Percentiles rank a stretch among this genome's conserved stretches.
Evolutionary conservation across 2,888 invertebrate genomes (phyloP).

Genomic region (Onthophagus sagittarius): DNA sequence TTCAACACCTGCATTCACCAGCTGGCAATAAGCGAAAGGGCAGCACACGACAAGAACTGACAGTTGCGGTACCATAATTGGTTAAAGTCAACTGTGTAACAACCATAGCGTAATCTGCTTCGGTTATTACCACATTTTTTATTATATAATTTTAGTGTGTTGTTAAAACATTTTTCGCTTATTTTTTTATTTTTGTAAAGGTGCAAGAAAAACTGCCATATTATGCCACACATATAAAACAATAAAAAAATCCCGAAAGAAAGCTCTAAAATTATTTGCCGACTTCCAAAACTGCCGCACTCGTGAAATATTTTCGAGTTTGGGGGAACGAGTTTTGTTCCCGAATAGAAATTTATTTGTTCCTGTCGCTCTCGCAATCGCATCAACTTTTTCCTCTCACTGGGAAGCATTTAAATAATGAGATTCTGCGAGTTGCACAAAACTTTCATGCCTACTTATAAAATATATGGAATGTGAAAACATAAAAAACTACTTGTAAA

Average conservation of each 20-base stretch:
- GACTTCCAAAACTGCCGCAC: neutral
- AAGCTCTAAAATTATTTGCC: neutral
- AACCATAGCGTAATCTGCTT: neutral
- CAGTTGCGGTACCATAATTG: neutral
- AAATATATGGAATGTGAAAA: neutral
- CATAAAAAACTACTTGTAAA: too few species aligned
- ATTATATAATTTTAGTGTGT: too few species aligned
- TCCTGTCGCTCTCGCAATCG: neutral
- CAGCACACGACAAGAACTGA: neutral
- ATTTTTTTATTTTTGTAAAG: neutral
- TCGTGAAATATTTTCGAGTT: neutral
- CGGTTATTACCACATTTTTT: neutral
- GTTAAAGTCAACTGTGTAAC: neutral
- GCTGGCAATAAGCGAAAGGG: neutral
- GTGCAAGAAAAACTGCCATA: too few species aligned
- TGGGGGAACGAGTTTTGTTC: neutral
- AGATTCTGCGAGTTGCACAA: neutral
- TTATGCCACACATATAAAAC: neutral
- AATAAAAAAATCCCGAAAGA: neutral
- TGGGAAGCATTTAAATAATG: neutral
- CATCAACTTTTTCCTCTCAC: neutral
- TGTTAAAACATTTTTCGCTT: neutral
- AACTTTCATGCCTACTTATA: neutral
- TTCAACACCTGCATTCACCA: neutral
- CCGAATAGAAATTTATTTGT: neutral